Evolutionary conservation across 1,140 invertebrate genomes (phyloP).

Genomic region (Macrocentrus cingulum): DNA sequence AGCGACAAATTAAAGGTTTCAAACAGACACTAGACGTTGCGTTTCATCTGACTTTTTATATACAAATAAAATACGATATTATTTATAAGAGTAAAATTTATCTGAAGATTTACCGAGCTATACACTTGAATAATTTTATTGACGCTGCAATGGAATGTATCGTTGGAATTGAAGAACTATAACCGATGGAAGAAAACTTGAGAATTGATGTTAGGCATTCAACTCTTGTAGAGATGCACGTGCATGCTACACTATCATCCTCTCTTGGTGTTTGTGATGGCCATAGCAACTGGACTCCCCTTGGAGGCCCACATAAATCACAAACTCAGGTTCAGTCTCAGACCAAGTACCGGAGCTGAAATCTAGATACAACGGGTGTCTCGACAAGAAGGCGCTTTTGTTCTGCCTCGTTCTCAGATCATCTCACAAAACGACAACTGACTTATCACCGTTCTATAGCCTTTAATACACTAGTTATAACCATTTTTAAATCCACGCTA

Average conservation of each 20-base stretch:
- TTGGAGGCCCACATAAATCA: slow-evolving; percentile 47
- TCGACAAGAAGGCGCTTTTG: background rate
- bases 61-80: too few relatives aligned
- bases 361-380: slow-evolving; percentile 44
- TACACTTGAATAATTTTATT: too few relatives aligned
- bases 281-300: slow-evolving; percentile 44
- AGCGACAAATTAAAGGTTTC: too few relatives aligned
- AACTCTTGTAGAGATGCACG: background rate
- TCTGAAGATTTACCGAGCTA: too few relatives aligned
- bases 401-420: background rate
- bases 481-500: too few relatives aligned
- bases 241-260: background rate
- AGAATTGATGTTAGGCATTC: background rate
- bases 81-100: too few relatives aligned
- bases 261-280: slow-evolving; percentile 21
- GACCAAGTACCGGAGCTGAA: slow-evolving; percentile 37
- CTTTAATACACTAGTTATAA: too few relatives aligned
- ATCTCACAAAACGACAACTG: background rate
- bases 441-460: too few relatives aligned
- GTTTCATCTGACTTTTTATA: too few relatives aligned
- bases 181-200: background rate
- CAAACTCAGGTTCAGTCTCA: slow-evolving; percentile 37
- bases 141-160: too few relatives aligned
- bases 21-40: too few relatives aligned
- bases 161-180: background rate